Evolutionary conservation across 37 sponge, comb jelly and placozoan species (phyloP), one percentile per base, ranked within the genome.

Genomic region (Oopsacas minuta): DNA sequence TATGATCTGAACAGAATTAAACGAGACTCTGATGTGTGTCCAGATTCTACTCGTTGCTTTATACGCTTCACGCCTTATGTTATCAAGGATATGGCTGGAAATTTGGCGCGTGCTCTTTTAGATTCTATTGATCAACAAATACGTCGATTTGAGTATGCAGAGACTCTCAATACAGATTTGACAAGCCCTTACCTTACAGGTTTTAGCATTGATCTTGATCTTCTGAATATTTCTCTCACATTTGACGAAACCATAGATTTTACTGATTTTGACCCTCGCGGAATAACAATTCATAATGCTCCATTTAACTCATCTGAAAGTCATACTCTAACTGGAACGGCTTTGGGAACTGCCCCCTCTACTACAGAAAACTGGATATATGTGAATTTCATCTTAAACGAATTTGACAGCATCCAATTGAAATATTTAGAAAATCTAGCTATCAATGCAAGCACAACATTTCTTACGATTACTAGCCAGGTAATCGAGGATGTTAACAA

Each of bases 21-120:
- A 61, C 88, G 91, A 39, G 52, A 75, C 22, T 53, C 86, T 37
- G 83, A 82, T 28, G 81, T 37, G n/a, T 61, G 75, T 61, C 75
- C 75, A 32, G 30, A 10, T 20, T 3, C 3, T 3, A 12, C 3
- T 10, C 3, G 22, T n/a, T 95, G 96, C 37, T 91, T 88, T 39
- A 84, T 95, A 15, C 86, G 93, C 34, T 91, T 90, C 49, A 91
- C 90, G 1, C 35, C 39, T 17, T 12, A 37, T 22, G 42, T 91
- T 23, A 49, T 95, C 0, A 52, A 75, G 49, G 96, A 95, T 83
- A 95, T 95, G 96, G 91, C 96, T 8, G 85, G 87, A 22, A 95
- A 95, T 37, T 39, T 38, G 28, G 87, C 85, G n/a, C 81, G 38
- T 20, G 51, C 69, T 0, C 39, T 92, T 3, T 15, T 30, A 12